Base-by-base conservation (phyloP, 2,888 invertebrate genomes). In the Matsumyia berberina region DNA sequence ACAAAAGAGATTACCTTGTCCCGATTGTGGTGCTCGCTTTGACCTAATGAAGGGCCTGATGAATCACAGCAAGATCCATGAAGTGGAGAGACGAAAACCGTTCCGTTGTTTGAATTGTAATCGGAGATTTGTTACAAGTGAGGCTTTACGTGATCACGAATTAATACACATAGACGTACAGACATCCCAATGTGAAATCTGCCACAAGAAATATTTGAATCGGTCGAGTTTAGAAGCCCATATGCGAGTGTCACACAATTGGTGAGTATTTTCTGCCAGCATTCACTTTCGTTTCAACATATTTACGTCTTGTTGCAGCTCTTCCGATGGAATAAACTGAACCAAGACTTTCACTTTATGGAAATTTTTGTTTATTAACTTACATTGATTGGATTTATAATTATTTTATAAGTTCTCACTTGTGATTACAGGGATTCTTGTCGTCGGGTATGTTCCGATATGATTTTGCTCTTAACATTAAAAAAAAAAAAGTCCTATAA, bases 381-480 rank as follows among this genome's bases (percentile, higher is more conserved):
- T 37, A 58, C 2, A 17, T 35, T 33, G 15, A 12, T n/a, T 5
- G 7, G 5, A 17, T 35, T 29, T 46, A n/a, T 49, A 11, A 24
- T 11, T 51, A 51, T 15, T 12, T 12, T 33, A 11, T 51, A 6
- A 17, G 3, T 46, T n/a, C 5, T 12, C 24, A 46, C 49, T 24
- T 46, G 4, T 62, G 12, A 15, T 31, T 60, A 19, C 15, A 12
- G 49, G 42, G n/a, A 37, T 37, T 31, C 11, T 35, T 31, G 15
- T 15, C 51, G 15, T 33, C n/a, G 51, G n/a, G 37, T 5, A 55
- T 62, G 33, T 78, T 37, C 37, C 8, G 7, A 12, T 17, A 51
- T 62, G 55, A 37, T 37, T 69, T 77, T 69, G 58, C 60, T 64
- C 78, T 64, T 64, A 42, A 62, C 15, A 24, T 55, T 62, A 55